phyloP scores from a whole-genome alignment of 1,140 invertebrate species.

The Drosophila rufa region DNA sequence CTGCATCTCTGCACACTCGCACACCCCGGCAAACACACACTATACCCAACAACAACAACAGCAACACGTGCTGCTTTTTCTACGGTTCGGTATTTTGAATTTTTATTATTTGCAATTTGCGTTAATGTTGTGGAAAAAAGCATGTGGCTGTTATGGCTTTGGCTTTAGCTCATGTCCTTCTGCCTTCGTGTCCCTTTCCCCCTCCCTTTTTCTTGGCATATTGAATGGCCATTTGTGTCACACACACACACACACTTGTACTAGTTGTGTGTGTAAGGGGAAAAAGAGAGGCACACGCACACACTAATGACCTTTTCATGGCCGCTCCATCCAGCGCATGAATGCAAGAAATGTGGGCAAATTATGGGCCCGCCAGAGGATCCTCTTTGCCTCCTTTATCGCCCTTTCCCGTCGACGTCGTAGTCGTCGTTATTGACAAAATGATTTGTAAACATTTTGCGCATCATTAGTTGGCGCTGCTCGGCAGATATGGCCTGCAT shows the following conservation, averaged over 20 bases:
- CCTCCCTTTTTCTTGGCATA: constrained; percentile 56
- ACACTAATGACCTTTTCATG: constrained; percentile 82
- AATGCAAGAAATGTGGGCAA: constrained; percentile 83
- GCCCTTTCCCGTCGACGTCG: constrained; percentile 14
- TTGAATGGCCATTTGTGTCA: constrained; percentile 82
- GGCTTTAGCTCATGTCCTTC: constrained; percentile 68
- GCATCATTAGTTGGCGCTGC: constrained; percentile 77
- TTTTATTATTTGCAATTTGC: constrained; percentile 84
- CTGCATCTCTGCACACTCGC: constrained; percentile 8
- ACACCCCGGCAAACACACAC: constrained; percentile 5
- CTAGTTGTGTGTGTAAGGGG: constrained; percentile 5
- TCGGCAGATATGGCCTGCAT: constrained; percentile 49
- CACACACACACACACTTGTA: constrained; percentile 45
- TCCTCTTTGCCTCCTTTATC: constrained; percentile 16
- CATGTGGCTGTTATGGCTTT: constrained; percentile 83
- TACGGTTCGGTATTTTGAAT: constrained; percentile 82
- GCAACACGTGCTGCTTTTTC: constrained; percentile 76
- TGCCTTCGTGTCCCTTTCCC: constrained; percentile 1
- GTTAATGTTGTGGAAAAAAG: constrained; percentile 84
- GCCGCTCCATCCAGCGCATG: constrained; percentile 66
- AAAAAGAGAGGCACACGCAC: constrained; percentile 40
- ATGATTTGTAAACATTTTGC: constrained; percentile 84
- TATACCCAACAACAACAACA: constrained; percentile 41
- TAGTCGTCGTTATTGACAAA: constrained; percentile 75
- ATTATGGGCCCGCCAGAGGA: constrained; percentile 66